Conservation (phyloP, 2,797 vertebrate genomes). For the Intellagama lesueurii region DNA sequence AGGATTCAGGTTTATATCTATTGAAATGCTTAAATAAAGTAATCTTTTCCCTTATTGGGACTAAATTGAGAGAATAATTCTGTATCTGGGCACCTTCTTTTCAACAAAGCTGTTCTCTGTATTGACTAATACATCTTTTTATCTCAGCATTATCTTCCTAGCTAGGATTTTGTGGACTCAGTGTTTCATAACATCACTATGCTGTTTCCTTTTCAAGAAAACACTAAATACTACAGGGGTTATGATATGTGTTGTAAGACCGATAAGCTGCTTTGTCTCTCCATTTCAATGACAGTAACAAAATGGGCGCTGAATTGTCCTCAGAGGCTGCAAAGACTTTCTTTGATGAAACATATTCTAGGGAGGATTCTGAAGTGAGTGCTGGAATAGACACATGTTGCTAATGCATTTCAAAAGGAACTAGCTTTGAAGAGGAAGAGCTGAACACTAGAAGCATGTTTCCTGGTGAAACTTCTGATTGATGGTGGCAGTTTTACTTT, state of each 20-base stretch:
- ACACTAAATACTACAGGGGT: neutral
- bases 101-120: neutral
- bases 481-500: constrained; percentile 56
- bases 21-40: neutral
- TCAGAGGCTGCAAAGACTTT: constrained; percentile 52
- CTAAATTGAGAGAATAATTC: neutral
- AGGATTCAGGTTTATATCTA: no score
- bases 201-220: neutral
- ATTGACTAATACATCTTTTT: neutral
- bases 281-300: constrained; percentile 18
- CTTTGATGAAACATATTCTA: constrained; percentile 71
- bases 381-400: constrained; percentile 48
- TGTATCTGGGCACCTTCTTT: neutral
- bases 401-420: constrained; percentile 68
- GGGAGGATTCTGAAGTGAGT: constrained; percentile 51
- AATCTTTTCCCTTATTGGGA: neutral
- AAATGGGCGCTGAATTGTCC: constrained; percentile 59
- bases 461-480: constrained; percentile 54
- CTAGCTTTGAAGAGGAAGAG: constrained; percentile 54
- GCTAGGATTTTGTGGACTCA: neutral
- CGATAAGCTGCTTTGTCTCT: constrained; percentile 5
- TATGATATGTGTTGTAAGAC: neutral
- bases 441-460: constrained; percentile 60
- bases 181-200: neutral
- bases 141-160: neutral